Conservation (phyloP, 2,113 vertebrate species). For the Prolemur simus region DNA sequence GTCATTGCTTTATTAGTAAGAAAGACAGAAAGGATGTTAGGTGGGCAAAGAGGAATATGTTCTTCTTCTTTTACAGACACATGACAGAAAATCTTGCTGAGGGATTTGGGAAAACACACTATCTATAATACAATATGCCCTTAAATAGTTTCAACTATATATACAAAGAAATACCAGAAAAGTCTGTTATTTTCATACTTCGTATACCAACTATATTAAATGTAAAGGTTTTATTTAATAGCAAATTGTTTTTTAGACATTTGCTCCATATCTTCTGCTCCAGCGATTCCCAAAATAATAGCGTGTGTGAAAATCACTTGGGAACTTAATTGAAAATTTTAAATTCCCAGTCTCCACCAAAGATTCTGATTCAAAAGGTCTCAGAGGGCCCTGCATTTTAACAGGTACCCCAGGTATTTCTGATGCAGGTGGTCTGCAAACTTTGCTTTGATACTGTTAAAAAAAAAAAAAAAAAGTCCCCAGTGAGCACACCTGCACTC, state of each 20-base stretch:
- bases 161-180: neutral
- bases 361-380: neutral
- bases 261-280: conserved; percentile 1
- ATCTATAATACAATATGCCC: neutral
- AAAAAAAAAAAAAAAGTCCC: neutral
- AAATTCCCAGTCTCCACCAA: neutral
- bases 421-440: neutral
- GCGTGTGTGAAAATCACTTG: neutral
- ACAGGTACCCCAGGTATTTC: neutral
- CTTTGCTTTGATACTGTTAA: neutral
- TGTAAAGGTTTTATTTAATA: neutral
- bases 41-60: neutral
- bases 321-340: conserved; percentile 50
- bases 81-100: neutral
- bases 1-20: neutral
- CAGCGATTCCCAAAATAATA: conserved; percentile 23
- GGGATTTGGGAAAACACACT: neutral
- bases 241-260: neutral
- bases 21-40: neutral
- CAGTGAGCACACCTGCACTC: neutral
- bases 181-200: neutral
- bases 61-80: neutral
- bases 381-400: neutral
- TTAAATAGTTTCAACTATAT: neutral
- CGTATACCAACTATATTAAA: neutral